Percentiles rank a stretch among this genome's conserved stretches.
Conservation (phyloP, 2,888 invertebrate species). For the Drosophila prolongata region DNA sequence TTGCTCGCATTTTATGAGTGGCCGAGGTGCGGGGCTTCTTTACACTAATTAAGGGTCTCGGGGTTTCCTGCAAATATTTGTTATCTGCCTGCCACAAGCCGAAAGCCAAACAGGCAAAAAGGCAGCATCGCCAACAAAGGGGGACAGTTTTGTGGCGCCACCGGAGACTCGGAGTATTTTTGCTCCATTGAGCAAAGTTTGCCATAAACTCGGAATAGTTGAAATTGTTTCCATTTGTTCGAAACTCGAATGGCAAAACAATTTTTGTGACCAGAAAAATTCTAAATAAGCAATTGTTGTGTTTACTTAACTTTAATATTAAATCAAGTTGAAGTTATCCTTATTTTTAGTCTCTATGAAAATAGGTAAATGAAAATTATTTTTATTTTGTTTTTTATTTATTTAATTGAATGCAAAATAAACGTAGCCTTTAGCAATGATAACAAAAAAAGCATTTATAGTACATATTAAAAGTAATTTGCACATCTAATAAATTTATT, state of each 20-base stretch:
- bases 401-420: no score
- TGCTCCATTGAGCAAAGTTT: constrained; percentile 68
- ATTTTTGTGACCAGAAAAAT: constrained; percentile 21
- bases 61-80: constrained; percentile 80
- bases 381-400: no score
- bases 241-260: constrained; percentile 40
- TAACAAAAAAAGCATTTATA: no score
- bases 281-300: constrained; percentile 27
- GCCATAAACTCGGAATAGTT: constrained; percentile 72
- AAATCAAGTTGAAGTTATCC: not conserved
- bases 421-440: no score
- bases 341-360: no score
- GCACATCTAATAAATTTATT: not conserved
- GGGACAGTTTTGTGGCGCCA: constrained; percentile 71
- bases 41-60: constrained; percentile 81
- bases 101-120: constrained; percentile 65
- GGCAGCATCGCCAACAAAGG: constrained; percentile 53
- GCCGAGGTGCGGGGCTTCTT: constrained; percentile 60
- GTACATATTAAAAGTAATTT: no score
- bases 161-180: constrained; percentile 50
- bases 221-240: constrained; percentile 67
- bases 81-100: constrained; percentile 70
- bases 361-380: no score
- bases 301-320: not conserved
- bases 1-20: constrained; percentile 71